Conservation (phyloP, 2,888 invertebrate genomes). For the Tenthredo amoena region DNA sequence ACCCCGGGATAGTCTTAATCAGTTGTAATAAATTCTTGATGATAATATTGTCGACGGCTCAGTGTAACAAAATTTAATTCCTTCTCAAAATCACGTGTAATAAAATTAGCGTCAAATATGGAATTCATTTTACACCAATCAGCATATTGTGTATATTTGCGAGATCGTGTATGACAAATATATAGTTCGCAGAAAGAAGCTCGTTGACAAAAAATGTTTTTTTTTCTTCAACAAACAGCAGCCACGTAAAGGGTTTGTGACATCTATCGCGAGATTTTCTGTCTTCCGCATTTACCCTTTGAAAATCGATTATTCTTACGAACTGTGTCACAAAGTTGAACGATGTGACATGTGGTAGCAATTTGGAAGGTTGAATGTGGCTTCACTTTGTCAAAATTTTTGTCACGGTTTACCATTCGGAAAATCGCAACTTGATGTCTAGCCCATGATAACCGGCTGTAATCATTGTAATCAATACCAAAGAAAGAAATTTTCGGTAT, state of each 20-base stretch:
- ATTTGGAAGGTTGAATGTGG: not conserved
- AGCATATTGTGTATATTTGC: not conserved
- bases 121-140: not conserved
- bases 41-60: no score
- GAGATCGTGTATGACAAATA: not conserved
- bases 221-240: not conserved
- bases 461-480: not conserved
- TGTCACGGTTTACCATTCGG: not conserved
- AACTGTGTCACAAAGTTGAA: not conserved
- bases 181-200: not conserved
- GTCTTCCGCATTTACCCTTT: not conserved
- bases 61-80: not conserved
- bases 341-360: not conserved
- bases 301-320: not conserved
- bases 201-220: not conserved
- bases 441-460: not conserved
- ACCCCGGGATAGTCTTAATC: not conserved
- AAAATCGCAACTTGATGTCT: not conserved
- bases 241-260: not conserved
- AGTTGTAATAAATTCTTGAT: not conserved
- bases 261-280: not conserved
- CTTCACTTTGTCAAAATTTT: not conserved
- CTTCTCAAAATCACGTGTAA: not conserved
- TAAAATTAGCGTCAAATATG: not conserved
- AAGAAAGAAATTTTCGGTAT: not conserved